These are phyloP conservation scores for Formica aserva DNA, from an alignment of 2,888 invertebrate species.

Conservation along the genomic window DNA sequence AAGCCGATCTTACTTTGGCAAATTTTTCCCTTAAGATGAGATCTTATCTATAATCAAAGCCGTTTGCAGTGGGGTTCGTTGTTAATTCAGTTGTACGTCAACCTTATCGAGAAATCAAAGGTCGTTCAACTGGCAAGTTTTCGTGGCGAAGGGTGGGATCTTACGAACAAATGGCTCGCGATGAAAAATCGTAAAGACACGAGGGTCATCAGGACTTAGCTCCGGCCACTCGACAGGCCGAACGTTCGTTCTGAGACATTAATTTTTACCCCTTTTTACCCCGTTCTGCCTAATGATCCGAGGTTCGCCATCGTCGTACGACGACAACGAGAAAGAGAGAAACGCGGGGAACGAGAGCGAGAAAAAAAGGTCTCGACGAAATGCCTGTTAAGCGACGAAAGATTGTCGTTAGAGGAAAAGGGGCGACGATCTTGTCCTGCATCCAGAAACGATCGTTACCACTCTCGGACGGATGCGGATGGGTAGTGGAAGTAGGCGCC, in stretches of 20 bases:
- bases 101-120: conserved; percentile 39
- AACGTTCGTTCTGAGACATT: conserved; percentile 86
- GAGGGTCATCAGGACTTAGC: conserved; percentile 74
- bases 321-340: conserved; percentile 53
- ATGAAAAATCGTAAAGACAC: conserved; percentile 83
- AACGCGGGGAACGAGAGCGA: neutral
- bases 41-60: conserved; percentile 40
- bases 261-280: conserved; percentile 84
- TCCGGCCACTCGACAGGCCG: conserved; percentile 73
- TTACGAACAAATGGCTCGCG: conserved; percentile 80
- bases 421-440: conserved; percentile 74
- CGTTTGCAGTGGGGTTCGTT: conserved; percentile 23
- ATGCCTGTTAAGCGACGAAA: conserved; percentile 80
- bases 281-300: conserved; percentile 84
- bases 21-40: conserved; percentile 33
- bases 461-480: conserved; percentile 69
- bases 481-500: conserved; percentile 46
- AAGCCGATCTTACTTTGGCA: neutral
- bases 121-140: conserved; percentile 52
- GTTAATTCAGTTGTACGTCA: conserved; percentile 57
- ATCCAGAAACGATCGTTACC: conserved; percentile 76
- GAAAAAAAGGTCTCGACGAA: conserved; percentile 75
- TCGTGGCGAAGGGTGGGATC: conserved; percentile 39
- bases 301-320: conserved; percentile 68
- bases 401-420: conserved; percentile 70